Evolutionary conservation across 1,140 invertebrate genomes (phyloP), one percentile per base, ranked within the genome.

Genomic region (Stegodyphus dumicola): DNA sequence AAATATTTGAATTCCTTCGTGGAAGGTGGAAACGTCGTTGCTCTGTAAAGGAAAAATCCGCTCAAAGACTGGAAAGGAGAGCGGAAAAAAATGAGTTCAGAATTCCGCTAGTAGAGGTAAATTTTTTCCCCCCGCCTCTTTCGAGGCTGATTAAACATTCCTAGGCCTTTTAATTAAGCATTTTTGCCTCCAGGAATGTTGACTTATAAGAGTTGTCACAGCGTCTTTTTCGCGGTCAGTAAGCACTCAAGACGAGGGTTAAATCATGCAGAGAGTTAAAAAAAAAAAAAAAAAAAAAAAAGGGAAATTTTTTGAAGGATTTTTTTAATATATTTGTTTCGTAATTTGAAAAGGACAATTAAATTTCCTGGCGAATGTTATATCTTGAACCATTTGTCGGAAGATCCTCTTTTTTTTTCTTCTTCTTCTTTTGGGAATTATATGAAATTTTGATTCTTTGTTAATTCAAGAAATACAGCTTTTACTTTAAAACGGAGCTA

Each of bases 111-210:
- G 60, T 74, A 70, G 74, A 84, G 65, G 56, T 17, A 71, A 60
- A 48, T 64, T 80, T 80, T 69, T 79, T 7, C 33, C 49, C 49
- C 51, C 69, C 70, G 48, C 33, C 51, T 56, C 70, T 66, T 49
- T 67, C 53, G 13, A 70, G 48, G 73, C 81, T 85, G 73, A 85
- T 85, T 85, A 85, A 85, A 85, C 81, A 85, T 85, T 85, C 81
- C 81, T 56, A n/a, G n/a, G 73, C 73, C 81, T 77, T 85, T 85
- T 85, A 85, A 85, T 85, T 85, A 85, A 85, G 73, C 81, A 77
- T 77, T 85, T 85, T 85, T 85, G 73, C 81, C 81, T 48, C 56
- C 11, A 69, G 81, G 81, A 85, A 85, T 85, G 81, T 85, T 85
- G 81, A 85, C 81, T 85, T 70, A 85, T 85, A 77, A 69, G 81